phyloP scores from a whole-genome alignment of 2,888 invertebrate species.

The Diogma glabrata region DNA sequence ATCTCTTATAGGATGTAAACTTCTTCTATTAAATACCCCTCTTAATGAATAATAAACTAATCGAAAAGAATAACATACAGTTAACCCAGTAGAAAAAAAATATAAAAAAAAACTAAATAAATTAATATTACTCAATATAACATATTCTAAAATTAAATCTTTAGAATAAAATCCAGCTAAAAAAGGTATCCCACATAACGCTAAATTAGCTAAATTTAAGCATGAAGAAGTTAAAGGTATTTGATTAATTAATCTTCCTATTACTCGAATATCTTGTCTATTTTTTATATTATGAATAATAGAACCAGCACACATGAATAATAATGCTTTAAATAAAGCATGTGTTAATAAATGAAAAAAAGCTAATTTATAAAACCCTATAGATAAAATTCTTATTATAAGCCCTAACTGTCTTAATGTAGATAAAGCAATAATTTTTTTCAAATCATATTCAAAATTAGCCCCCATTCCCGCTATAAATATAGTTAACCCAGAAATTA shows the following conservation, averaged over 20 bases:
- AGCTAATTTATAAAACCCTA: slow-evolving; percentile 43
- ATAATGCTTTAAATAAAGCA: slow-evolving; percentile 64
- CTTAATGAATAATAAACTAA: slow-evolving; percentile 44
- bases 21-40: slow-evolving; percentile 39
- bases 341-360: slow-evolving; percentile 63
- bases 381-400: slow-evolving; percentile 53
- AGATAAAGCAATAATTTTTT: slow-evolving; percentile 68
- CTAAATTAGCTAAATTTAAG: slow-evolving; percentile 46
- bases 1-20: slow-evolving; percentile 40
- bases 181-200: slow-evolving; percentile 53
- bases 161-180: slow-evolving; percentile 54
- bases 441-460: slow-evolving; percentile 56
- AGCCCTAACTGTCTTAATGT: slow-evolving; percentile 64
- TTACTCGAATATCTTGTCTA: slow-evolving; percentile 56
- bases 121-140: slow-evolving; percentile 42
- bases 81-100: slow-evolving; percentile 46
- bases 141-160: slow-evolving; percentile 48
- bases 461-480: slow-evolving; percentile 48
- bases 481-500: slow-evolving; percentile 46
- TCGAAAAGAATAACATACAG: slow-evolving; percentile 45
- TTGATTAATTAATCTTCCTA: slow-evolving; percentile 39
- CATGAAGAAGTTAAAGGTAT: slow-evolving; percentile 43
- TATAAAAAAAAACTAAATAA: slow-evolving; percentile 42
- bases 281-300: slow-evolving; percentile 53
- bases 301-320: slow-evolving; percentile 59